Percentiles rank a stretch among this genome's conserved stretches.
Evolutionary conservation across 1,140 invertebrate species (phyloP).

Genomic region (Andrena cerasifolii): DNA sequence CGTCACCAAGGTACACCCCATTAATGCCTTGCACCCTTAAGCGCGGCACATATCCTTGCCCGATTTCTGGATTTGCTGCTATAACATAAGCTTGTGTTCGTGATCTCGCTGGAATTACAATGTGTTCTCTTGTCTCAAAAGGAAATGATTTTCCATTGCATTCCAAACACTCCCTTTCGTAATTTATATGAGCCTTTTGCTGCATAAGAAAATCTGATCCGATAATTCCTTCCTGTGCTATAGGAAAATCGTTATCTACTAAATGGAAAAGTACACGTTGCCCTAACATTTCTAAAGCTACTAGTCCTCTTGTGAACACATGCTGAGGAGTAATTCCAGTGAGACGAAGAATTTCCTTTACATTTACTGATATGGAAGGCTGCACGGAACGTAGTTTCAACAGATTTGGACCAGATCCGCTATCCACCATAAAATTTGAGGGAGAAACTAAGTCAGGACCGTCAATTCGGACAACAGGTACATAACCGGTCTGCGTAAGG

Average conservation of each 20-base stretch:
- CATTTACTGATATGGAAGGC: not conserved
- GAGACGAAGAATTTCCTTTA: not conserved
- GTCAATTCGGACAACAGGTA: not conserved
- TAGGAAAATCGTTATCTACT: not conserved
- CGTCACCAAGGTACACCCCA: not conserved
- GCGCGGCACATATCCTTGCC: not conserved
- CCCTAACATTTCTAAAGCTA: not conserved
- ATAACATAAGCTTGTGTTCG: not conserved
- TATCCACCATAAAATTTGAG: not conserved
- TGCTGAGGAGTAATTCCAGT: not conserved
- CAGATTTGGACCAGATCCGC: not conserved
- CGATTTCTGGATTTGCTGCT: not conserved
- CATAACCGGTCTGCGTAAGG: not conserved
- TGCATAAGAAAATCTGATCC: not conserved
- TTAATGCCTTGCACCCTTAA: not conserved
- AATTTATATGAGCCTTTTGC: not conserved
- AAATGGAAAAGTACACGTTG: not conserved
- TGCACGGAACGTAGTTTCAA: not conserved
- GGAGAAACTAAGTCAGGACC: not conserved
- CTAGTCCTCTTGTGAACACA: not conserved
- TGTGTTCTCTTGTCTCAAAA: not conserved
- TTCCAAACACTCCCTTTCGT: constrained; percentile 65
- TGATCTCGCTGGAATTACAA: not conserved
- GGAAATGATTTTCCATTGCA: not conserved
- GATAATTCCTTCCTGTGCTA: not conserved